Evolutionary conservation across 2,797 vertebrate genomes (phyloP).

Genomic region (Siniperca obscura): DNA sequence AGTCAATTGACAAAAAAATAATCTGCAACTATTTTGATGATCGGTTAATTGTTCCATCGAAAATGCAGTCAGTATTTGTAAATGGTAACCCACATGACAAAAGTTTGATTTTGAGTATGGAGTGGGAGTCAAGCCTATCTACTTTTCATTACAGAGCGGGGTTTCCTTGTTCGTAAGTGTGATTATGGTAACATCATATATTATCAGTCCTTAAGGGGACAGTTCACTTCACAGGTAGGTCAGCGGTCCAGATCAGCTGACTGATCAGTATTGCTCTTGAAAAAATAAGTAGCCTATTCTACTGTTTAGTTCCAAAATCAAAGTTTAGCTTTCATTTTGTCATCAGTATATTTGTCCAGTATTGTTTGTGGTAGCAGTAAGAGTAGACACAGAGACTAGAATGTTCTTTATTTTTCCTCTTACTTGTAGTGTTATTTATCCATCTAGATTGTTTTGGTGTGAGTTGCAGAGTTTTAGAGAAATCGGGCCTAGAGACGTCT

Average conservation of each 20-base stretch:
- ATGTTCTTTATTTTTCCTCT: not conserved
- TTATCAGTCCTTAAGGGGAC: not conserved
- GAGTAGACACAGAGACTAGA: not conserved
- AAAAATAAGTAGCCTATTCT: not conserved
- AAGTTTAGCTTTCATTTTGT: not conserved
- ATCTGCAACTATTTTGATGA: too few species aligned
- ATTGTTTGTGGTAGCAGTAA: too few species aligned
- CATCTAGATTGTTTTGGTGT: too few species aligned
- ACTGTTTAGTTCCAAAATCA: not conserved
- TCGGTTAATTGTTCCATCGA: too few species aligned
- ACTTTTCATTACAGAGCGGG: too few species aligned
- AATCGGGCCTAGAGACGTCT: too few species aligned
- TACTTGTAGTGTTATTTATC: too few species aligned
- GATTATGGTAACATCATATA: not conserved
- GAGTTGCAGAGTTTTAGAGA: too few species aligned
- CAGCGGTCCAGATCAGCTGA: conserved; percentile 1
- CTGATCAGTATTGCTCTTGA: not conserved
- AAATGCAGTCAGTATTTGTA: not conserved
- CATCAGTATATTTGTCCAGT: too few species aligned
- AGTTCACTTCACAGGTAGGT: not conserved
- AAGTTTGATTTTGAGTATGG: not conserved
- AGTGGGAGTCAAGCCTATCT: not conserved
- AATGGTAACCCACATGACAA: not conserved
- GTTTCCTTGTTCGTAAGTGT: not conserved
- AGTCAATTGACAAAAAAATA: too few species aligned